Evolutionary conservation across 2,888 invertebrate species (phyloP), one percentile per base, ranked within the genome.

Genomic region (Lithophane semibrunnea): DNA sequence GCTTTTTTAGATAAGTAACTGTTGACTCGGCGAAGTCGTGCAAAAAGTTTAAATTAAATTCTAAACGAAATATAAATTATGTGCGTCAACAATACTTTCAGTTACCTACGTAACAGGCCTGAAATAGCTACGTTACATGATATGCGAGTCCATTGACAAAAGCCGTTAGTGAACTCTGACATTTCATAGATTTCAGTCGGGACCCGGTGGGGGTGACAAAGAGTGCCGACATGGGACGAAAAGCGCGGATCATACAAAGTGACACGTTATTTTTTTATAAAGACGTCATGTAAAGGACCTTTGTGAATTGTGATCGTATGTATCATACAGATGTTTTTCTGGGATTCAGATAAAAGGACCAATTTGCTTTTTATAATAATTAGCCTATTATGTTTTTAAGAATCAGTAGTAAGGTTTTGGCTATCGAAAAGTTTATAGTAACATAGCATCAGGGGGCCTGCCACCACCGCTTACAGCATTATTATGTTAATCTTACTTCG

Each of bases 111-210:
- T 64, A 44, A 71, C 13, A 24, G 18, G 7, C 49, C 78, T 58
- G 56, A 74, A 72, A 75, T 80, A 75, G 44, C 63, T 67, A 12
- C 24, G 75, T 75, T 56, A 80, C 78, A 67, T 76, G 58, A 71
- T 65, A 82, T 42, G 37, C 42, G 63, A 63, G 68, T 66, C 60
- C 71, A 88, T 79, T 86, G 71, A 86, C 70, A 77, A 73, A 70
- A 73, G 60, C 71, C 18, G 49, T 70, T 73, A 58, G 69, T 86
- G 78, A 88, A 80, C 82, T 79, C 72, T 82, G 88, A 77, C 84
- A 84, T 88, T 84, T 74, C 58, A 72, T 67, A 88, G 80, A 88
- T 88, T 88, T 72, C 68, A 47, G 54, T 47, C 52, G 71, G 65
- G 8, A 60, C 24, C 72, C 64, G n/a, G 63, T 5, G 52, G 24